A percentile compares a stretch with the other conserved stretches of the same genome.
Evolutionary conservation across 2,888 invertebrate species (phyloP).

Genomic region (Aporophyla nigra): DNA sequence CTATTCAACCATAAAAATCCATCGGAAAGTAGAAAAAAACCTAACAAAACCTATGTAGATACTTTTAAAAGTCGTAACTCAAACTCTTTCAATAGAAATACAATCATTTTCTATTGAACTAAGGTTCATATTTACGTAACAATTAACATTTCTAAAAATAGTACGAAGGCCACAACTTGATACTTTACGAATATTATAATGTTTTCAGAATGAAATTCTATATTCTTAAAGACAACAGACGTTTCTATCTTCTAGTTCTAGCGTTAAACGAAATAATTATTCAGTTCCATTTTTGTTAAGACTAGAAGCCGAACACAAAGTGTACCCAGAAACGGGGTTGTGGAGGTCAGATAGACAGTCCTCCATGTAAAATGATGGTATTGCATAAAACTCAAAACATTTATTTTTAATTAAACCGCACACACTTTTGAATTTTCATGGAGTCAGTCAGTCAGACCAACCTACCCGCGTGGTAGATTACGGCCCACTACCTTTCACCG

Average conservation of each 20-base stretch:
- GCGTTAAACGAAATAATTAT: too few relatives aligned
- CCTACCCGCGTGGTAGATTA: too few relatives aligned
- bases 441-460: too few relatives aligned
- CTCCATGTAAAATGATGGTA: neutral
- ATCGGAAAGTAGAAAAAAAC: neutral
- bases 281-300: neutral
- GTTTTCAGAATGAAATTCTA: slow-evolving; percentile 6
- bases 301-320: neutral
- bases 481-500: too few relatives aligned
- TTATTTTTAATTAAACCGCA: too few relatives aligned
- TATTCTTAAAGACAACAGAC: neutral
- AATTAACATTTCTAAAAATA: slow-evolving; percentile 20
- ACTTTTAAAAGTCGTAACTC: neutral
- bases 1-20: slow-evolving; percentile 17
- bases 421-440: too few relatives aligned
- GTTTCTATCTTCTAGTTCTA: neutral
- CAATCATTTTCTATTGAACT: neutral
- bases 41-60: neutral
- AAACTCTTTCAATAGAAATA: slow-evolving; percentile 1
- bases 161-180: slow-evolving; percentile 34
- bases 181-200: slow-evolving; percentile 24
- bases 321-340: neutral
- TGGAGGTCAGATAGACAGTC: neutral
- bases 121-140: slow-evolving; percentile 9
- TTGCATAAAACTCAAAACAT: neutral